Conservation (phyloP, 2,797 vertebrate species). For the Heteromormyrus szaboi region DNA sequence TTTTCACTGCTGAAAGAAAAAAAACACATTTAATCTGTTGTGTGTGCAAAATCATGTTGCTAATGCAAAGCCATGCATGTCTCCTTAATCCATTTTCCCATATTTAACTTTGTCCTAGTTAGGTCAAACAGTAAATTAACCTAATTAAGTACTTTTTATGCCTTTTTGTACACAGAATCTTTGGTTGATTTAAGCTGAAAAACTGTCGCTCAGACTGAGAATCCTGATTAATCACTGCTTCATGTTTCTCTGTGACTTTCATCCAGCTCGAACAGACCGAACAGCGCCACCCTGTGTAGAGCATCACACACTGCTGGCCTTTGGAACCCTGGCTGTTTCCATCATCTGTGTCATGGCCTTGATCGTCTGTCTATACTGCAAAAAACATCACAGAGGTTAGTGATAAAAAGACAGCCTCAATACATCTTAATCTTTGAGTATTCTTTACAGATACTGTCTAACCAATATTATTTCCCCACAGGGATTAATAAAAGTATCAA, state of each 20-base stretch:
- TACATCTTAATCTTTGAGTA: not conserved
- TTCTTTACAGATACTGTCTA: not conserved
- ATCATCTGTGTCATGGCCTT: conserved; percentile 22
- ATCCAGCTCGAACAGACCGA: not conserved
- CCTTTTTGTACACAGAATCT: not conserved
- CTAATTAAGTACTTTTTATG: not conserved
- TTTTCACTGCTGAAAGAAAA: not conserved
- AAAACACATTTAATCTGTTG: not conserved
- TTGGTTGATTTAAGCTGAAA: not conserved
- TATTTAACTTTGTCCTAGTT: not conserved
- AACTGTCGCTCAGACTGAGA: not conserved
- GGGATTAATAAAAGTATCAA: no score
- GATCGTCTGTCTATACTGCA: conserved; percentile 15
- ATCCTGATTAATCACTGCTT: not conserved
- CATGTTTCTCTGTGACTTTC: not conserved
- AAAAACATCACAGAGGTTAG: conserved; percentile 19
- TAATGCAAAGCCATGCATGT: not conserved
- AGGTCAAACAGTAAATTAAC: not conserved
- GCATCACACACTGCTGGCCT: conserved; percentile 10
- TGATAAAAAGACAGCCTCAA: not conserved
- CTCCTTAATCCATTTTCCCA: not conserved
- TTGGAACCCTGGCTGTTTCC: conserved; percentile 21
- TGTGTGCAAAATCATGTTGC: not conserved
- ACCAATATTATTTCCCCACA: not conserved
- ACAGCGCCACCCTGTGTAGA: not conserved